Percentiles rank a stretch among this genome's conserved stretches.
These are phyloP conservation scores for Drosophila erecta DNA, from an alignment of 1,140 invertebrate genomes.

Conservation along the genomic window DNA sequence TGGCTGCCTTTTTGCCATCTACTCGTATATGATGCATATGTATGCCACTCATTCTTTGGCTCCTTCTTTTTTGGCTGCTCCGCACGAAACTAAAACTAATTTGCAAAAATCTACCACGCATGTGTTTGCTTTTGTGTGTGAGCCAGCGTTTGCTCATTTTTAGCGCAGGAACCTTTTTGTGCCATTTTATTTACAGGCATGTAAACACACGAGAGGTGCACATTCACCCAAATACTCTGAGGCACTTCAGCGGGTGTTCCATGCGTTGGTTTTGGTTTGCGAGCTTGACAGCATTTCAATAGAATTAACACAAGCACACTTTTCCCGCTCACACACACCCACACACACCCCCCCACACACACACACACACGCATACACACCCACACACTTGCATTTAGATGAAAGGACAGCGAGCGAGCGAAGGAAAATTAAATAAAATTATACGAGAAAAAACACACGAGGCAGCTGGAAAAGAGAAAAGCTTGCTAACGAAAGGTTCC, in stretches of 20 bases:
- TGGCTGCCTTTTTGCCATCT: conserved; percentile 50
- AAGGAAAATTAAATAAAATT: conserved; percentile 83
- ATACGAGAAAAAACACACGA: conserved; percentile 61
- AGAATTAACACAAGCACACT: conserved; percentile 71
- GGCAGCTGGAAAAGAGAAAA: conserved; percentile 33
- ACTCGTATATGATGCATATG: conserved; percentile 45
- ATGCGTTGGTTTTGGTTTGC: conserved; percentile 76
- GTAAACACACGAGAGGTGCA: conserved; percentile 66
- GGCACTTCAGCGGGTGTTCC: conserved; percentile 71
- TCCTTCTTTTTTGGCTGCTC: conserved; percentile 24
- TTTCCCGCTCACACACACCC: conserved; percentile 7
- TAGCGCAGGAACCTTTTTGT: conserved; percentile 60
- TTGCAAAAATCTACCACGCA: conserved; percentile 72
- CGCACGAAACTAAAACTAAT: conserved; percentile 78
- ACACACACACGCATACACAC: background rate
- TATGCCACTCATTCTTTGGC: conserved; percentile 45
- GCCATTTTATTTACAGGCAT: conserved; percentile 69
- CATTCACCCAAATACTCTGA: conserved; percentile 18
- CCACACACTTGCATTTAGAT: conserved; percentile 6
- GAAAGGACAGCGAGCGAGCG: conserved; percentile 49
- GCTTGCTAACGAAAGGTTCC: conserved; percentile 44
- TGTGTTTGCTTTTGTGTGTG: conserved; percentile 55
- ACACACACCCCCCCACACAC: conserved; percentile 5
- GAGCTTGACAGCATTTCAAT: conserved; percentile 81
- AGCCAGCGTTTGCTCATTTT: conserved; percentile 73